Base-by-base conservation (phyloP, 2,888 invertebrate genomes). In the Andrena marginata region DNA sequence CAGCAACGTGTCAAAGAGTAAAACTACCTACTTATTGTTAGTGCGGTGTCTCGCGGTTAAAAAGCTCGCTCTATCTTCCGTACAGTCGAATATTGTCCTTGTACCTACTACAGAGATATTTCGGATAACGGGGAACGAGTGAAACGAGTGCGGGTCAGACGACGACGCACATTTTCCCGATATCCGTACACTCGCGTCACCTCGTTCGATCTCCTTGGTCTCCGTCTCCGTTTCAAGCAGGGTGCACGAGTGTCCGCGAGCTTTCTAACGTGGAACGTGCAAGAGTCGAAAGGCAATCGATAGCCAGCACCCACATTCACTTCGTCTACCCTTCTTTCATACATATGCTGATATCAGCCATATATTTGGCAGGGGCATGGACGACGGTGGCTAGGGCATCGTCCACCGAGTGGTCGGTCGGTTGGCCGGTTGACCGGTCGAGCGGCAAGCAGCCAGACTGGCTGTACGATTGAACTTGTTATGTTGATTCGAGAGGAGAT, bases 271-370 rank as follows among this genome's bases (percentile, higher is more conserved):
- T 77, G 84, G 23, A 65, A 16, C 77, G 64, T 65, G 81, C 80
- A 80, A 68, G 83, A 87, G 85, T 85, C 86, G 87, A 83, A 81
- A 86, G 85, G 85, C 89, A 90, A 91, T 91, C 91, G 91, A 91
- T 91, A 91, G 83, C 76, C 85, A 78, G 87, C 85, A 81, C 73
- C 85, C 90, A 77, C 90, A 85, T 87, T 81, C 84, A 86, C 88
- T 77, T 78, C 70, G 87, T 87, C 90, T 87, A 90, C 91, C 92
- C 91, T 91, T 88, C 87, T 91, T 91, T 91, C 91, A 92, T 92
- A 89, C 92, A 92, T 92, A 92, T 92, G 92, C 90, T 90, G 91
- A 92, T 92, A 87, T 88, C 90, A 88, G 88, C 90, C 89, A 85
- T 88, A 88, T 79, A 87, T 87, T 89, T 82, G 70, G 77, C 81